A percentile compares a stretch with the other conserved stretches of the same genome.
Conservation (phyloP, 2,888 invertebrate species). For the Scaptomyza polygonia region DNA sequence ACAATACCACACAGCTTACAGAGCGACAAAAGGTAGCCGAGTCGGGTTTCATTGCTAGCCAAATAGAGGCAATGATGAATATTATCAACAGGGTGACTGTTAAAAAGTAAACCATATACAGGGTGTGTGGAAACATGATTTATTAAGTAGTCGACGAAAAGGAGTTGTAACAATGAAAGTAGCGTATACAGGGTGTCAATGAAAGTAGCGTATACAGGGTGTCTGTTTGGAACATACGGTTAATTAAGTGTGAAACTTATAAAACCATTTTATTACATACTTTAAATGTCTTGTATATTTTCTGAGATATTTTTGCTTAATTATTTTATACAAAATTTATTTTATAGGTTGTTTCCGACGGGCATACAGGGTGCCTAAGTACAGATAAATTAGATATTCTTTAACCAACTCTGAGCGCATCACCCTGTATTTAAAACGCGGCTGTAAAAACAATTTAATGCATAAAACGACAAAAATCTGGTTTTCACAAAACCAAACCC, state of each 20-base stretch:
- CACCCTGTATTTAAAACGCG: slow-evolving; percentile 75
- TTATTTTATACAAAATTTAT: not conserved
- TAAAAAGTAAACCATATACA: not conserved
- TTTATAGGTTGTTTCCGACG: too few species aligned
- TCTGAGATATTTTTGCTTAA: not conserved
- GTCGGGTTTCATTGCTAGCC: not conserved
- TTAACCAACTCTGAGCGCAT: not conserved
- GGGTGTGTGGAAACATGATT: not conserved
- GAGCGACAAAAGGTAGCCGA: not conserved
- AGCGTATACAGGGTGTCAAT: not conserved
- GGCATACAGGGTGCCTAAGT: not conserved
- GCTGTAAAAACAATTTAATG: slow-evolving; percentile 82
- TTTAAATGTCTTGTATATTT: too few species aligned
- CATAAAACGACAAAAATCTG: slow-evolving; percentile 82
- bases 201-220: slow-evolving; percentile 4
- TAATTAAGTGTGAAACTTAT: too few species aligned
- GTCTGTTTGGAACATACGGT: not conserved
- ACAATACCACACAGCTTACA: not conserved
- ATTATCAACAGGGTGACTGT: slow-evolving; percentile 22
- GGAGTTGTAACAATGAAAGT: not conserved
- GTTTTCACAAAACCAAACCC: slow-evolving; percentile 78
- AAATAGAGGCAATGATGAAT: not conserved
- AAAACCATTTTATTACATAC: too few species aligned
- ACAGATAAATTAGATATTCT: not conserved
- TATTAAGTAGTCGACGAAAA: not conserved